These are phyloP conservation scores for Cromileptes altivelis DNA, from an alignment of 2,113 vertebrate genomes.

Conservation along the genomic window DNA sequence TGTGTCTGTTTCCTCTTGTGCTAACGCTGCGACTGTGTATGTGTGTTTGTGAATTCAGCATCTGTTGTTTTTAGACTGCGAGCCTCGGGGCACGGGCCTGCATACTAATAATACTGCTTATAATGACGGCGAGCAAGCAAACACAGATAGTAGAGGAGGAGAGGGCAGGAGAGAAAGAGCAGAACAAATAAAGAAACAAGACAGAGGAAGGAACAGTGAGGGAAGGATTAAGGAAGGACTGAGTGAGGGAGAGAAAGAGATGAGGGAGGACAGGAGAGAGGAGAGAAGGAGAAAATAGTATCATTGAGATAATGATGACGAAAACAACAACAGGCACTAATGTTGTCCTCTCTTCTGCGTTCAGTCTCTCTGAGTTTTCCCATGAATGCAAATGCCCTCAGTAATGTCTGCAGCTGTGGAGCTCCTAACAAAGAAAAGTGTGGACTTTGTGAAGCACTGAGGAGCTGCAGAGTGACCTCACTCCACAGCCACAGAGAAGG, in stretches of 20 bases:
- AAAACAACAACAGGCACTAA: neutral
- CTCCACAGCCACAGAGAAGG: neutral
- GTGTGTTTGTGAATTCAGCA: constrained; percentile 33
- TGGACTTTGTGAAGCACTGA: neutral
- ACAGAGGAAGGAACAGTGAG: neutral
- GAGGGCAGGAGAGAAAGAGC: neutral
- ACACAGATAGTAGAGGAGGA: neutral
- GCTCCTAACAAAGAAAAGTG: neutral
- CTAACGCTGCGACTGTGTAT: constrained; percentile 5
- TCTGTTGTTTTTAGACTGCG: constrained; percentile 41
- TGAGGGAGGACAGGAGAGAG: neutral
- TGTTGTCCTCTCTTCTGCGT: neutral
- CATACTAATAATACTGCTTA: constrained; percentile 44
- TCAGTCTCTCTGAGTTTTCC: neutral
- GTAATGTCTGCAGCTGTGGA: neutral
- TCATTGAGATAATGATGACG: neutral
- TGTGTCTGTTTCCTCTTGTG: neutral
- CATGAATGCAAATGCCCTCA: neutral
- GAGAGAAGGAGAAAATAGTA: no score
- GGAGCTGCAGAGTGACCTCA: neutral
- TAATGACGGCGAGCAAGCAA: constrained; percentile 11
- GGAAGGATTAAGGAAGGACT: neutral
- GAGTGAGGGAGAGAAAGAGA: no score
- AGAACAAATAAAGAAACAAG: neutral
- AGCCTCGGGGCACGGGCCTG: neutral